Base-by-base conservation (phyloP, 2,888 invertebrate genomes). In the Drosophila vallismaia region DNA sequence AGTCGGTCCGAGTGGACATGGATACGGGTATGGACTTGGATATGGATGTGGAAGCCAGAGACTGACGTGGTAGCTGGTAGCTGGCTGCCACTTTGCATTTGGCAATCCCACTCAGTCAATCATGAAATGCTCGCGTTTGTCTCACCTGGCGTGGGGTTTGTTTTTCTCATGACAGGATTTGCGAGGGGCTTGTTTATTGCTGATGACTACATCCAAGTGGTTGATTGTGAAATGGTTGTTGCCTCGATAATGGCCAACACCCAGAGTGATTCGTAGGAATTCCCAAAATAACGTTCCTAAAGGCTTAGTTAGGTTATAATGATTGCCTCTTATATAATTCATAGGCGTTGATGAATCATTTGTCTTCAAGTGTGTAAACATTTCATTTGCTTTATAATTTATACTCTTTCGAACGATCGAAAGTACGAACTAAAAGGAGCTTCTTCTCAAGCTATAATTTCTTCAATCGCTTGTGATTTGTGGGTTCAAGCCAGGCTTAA, bases 131-230 rank as follows among this genome's bases (percentile, higher is more conserved):
- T 19, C 10, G 31, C 45, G 36, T 9, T 51, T 64, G 62, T 38
- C 45, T 62, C 64, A 62, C 64, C 60, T 62, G 38, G 8, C 48
- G 46, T n/a, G 33, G 2, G 33, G 33, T 33, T 38, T 56, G 60
- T 40, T 26, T 60, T 42, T 48, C 40, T 44, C 14, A 31, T 48
- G 57, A 57, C 57, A 42, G 60, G 58, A 58, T 28, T 62, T 45
- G 60, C 42, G 48, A 62, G 60, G 51, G 64, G 38, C 26, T 51
- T 40, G 31, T 64, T 64, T 62, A 64, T 64, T 45, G 64, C 14
- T 9, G 64, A 64, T 64, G 64, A 62, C 62, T 52, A 38, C 46
- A 33, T 60, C 46, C 38, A 31, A 38, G 62, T 38, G 45, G 60
- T 14, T 38, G n/a, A n/a, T 51, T 46, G 62, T 24, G 51, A 60